phyloP scores from a whole-genome alignment of 2,797 vertebrate genomes.

The Etheostoma perlongum region DNA sequence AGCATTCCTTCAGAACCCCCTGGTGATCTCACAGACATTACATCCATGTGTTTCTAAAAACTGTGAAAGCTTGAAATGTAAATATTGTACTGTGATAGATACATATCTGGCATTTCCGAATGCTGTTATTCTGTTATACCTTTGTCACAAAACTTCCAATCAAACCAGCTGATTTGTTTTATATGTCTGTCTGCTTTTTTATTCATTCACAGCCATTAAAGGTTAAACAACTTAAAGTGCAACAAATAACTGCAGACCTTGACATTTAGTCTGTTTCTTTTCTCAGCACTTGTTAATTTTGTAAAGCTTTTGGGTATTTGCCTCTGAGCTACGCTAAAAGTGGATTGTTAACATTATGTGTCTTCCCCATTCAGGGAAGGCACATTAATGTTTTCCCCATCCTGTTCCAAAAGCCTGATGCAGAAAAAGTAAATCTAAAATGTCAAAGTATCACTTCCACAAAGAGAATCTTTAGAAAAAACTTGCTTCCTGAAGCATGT shows the following conservation, averaged over 20 bases:
- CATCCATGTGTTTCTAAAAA: background rate
- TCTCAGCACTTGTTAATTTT: conserved; percentile 7
- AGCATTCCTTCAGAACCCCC: background rate
- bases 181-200: background rate
- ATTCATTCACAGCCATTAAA: background rate
- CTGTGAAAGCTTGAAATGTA: background rate
- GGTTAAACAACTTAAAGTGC: conserved; percentile 26
- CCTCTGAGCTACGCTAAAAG: conserved; percentile 34
- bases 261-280: conserved; percentile 31
- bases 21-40: background rate
- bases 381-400: conserved; percentile 34
- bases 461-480: conserved; percentile 43
- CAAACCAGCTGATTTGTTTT: conserved; percentile 5
- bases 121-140: background rate
- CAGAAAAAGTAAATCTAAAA: conserved; percentile 41
- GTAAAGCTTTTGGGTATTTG: conserved; percentile 23
- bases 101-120: conserved; percentile 7
- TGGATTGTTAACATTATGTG: conserved; percentile 33
- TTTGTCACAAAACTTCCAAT: background rate
- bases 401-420: conserved; percentile 5
- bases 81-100: background rate
- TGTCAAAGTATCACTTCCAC: conserved; percentile 51
- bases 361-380: conserved; percentile 12
- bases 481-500: conserved; percentile 32
- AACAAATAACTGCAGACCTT: conserved; percentile 16